Percentiles rank a stretch among this genome's conserved stretches.
Evolutionary conservation across 2,113 vertebrate genomes (phyloP).

Genomic region (Hiodon alosoides): DNA sequence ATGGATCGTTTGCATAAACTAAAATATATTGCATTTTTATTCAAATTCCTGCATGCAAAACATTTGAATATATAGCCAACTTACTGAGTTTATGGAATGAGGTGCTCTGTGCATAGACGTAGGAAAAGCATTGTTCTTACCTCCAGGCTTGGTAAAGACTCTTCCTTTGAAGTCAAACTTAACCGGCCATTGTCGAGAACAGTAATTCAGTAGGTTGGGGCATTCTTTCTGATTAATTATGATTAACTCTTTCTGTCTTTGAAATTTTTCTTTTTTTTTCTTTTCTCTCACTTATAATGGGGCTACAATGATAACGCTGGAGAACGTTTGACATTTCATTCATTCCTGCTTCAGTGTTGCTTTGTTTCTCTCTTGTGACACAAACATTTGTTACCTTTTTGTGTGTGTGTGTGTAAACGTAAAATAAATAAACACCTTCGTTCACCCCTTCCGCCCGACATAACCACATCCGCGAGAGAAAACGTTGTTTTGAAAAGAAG

Average conservation of each 20-base stretch:
- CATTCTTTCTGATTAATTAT: background rate
- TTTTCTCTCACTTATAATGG: slow-evolving; percentile 1
- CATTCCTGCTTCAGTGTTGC: background rate
- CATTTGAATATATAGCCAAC: background rate
- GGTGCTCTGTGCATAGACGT: background rate
- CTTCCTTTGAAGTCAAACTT: background rate
- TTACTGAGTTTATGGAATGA: background rate
- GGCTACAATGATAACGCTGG: background rate
- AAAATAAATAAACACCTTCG: background rate
- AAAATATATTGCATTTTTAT: slow-evolving; percentile 8
- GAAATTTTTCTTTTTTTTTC: background rate
- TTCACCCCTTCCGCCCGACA: background rate
- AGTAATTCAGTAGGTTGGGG: slow-evolving; percentile 11
- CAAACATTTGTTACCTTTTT: slow-evolving; percentile 4
- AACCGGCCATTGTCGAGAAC: too few relatives aligned
- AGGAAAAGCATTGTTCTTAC: background rate
- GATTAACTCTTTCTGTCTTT: background rate
- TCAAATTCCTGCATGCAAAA: background rate
- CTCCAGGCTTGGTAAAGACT: background rate
- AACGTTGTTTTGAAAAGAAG: background rate
- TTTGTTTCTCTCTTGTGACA: slow-evolving; percentile 14
- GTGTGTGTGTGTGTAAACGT: background rate
- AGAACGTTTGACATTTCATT: slow-evolving; percentile 3
- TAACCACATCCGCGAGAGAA: background rate
- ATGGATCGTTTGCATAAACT: slow-evolving; percentile 14